phyloP scores from a whole-genome alignment of 2,797 vertebrate species.

The Caiman crocodilus region DNA sequence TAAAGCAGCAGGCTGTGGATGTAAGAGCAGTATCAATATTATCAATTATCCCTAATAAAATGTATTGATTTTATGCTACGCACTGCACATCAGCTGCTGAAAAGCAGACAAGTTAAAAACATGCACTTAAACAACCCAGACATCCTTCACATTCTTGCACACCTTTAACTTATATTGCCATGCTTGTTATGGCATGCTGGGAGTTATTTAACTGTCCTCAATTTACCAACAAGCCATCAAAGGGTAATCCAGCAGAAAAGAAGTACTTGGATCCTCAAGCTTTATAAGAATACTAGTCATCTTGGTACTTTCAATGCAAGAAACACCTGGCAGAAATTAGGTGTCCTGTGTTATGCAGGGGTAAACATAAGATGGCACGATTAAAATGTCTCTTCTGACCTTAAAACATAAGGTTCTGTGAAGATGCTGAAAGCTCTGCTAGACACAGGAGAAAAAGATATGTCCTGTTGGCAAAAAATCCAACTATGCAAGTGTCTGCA shows the following conservation, averaged over 20 bases:
- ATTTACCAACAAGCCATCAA: background rate
- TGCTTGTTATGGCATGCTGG: background rate
- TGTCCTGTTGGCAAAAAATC: background rate
- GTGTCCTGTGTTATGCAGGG: too few relatives aligned
- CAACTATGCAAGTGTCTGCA: background rate
- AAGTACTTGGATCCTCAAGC: background rate
- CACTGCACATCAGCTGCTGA: background rate
- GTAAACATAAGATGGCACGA: too few relatives aligned
- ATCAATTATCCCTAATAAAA: constrained; percentile 9
- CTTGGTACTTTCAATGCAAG: too few relatives aligned
- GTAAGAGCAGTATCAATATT: background rate
- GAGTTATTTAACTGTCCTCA: background rate
- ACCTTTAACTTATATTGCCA: background rate
- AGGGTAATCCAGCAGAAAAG: background rate
- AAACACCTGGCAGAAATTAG: too few relatives aligned
- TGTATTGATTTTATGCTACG: background rate
- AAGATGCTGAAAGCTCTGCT: background rate
- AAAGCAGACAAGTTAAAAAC: constrained; percentile 24
- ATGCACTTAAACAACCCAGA: background rate
- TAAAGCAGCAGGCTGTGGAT: background rate
- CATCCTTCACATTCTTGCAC: background rate
- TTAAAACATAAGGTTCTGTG: background rate
- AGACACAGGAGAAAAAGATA: background rate
- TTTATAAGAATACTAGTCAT: background rate
- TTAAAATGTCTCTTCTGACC: background rate